A percentile compares a stretch with the other conserved stretches of the same genome.
These are phyloP conservation scores for Pseudobourletiella spinata DNA, from an alignment of 1,140 invertebrate genomes.

Conservation along the genomic window DNA sequence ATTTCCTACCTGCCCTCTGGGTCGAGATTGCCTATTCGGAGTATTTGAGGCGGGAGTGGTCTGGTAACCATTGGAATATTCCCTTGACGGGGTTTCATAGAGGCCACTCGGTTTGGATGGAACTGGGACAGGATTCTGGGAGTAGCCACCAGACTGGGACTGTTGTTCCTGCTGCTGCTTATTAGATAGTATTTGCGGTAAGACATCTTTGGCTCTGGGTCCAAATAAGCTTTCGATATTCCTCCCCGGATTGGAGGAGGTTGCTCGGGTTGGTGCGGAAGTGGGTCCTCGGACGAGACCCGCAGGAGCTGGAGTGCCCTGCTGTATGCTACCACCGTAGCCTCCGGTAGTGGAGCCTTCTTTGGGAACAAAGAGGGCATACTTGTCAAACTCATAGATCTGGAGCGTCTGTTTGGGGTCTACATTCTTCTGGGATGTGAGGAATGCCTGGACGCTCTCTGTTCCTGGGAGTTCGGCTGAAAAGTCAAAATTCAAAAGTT, in stretches of 20 bases:
- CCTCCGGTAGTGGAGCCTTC: not conserved
- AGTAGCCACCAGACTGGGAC: not conserved
- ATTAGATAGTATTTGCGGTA: not conserved
- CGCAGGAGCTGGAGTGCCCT: not conserved
- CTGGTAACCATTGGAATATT: not conserved
- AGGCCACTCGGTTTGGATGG: not conserved
- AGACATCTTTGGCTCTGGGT: not conserved
- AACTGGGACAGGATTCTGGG: not conserved
- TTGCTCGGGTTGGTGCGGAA: not conserved
- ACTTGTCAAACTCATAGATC: slow-evolving; percentile 11
- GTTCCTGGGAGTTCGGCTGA: slow-evolving; percentile 12
- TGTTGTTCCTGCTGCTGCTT: not conserved
- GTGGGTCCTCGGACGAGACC: not conserved
- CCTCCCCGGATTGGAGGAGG: not conserved
- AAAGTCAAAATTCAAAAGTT: too few species aligned
- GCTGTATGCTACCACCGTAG: not conserved
- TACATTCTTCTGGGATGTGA: slow-evolving; percentile 8
- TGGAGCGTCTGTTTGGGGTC: slow-evolving; percentile 9
- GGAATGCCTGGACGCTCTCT: slow-evolving; percentile 7
- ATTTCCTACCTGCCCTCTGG: too few species aligned
- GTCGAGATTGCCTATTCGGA: not conserved
- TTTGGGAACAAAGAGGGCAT: slow-evolving; percentile 2
- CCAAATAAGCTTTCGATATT: slow-evolving; percentile 3
- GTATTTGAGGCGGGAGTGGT: not conserved
- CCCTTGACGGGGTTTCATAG: not conserved